Evolutionary conservation across 2,113 vertebrate species (phyloP).

Genomic region (Centropus unirufus): DNA sequence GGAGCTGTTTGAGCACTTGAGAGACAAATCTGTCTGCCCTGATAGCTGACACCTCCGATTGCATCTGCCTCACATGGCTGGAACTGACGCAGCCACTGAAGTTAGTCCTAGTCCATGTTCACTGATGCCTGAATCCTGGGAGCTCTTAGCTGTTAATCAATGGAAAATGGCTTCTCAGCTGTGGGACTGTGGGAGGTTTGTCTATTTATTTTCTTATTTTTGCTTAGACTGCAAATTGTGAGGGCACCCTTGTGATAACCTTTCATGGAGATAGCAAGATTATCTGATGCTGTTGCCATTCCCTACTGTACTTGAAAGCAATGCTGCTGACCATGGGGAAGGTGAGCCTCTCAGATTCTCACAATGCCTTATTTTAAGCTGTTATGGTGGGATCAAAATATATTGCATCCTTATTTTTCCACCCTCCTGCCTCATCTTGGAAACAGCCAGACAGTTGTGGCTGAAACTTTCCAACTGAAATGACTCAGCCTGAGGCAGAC

Average conservation of each 20-base stretch:
- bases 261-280: neutral
- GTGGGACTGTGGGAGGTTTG: rapidly evolving
- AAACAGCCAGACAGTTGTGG: neutral
- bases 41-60: neutral
- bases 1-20: neutral
- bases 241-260: neutral
- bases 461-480: slow-evolving; percentile 13
- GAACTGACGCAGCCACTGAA: neutral
- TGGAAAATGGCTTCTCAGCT: neutral
- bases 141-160: neutral
- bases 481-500: neutral
- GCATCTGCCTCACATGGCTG: neutral
- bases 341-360: neutral
- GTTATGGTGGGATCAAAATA: neutral
- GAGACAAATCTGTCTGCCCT: neutral
- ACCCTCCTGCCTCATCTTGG: neutral
- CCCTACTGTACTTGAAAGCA: neutral
- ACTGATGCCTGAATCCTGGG: neutral
- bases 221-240: neutral
- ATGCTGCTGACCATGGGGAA: neutral
- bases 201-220: neutral
- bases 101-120: neutral
- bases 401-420: neutral
- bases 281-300: neutral
- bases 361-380: neutral